Evolutionary conservation across 2,113 vertebrate genomes (phyloP), one percentile per base, ranked within the genome.

Genomic region (Mormoops blainvillei): DNA sequence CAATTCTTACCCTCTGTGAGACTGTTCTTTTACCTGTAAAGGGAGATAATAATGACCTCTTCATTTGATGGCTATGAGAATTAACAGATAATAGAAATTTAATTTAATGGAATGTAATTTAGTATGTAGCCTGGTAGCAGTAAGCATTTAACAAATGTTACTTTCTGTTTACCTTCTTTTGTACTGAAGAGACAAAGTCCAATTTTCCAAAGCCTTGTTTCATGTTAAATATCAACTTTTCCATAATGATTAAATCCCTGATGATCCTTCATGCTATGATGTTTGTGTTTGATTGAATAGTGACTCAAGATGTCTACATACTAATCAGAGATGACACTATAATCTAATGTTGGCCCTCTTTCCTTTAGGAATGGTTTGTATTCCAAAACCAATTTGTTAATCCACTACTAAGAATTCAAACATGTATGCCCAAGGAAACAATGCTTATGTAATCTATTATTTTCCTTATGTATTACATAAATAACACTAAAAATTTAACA

Each of bases 221-320:
- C 48, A 89, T 90, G 77, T 97, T 97, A 93, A 92, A 85, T 82
- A 96, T 94, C 87, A 96, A 92, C 90, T 96, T 97, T 71, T 54
- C 10, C 22, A 78, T 94, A 87, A 88, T 95, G 82, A 96, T 95
- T 95, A 97, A 97, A 96, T 82, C 54, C 9, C 20, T 68, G 41
- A 13, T 80, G 43, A 84, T 94, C 63, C 96, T 92, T 95, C 83
- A 77, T 77, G 26, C 41, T n/a, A 88, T 87, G 36, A 54, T 78
- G n/a, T 85, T 97, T 86, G 41, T 94, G 68, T 68, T 94, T 96
- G 89, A 88, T 41, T 93, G 45, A 91, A 77, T 63, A 91, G 43
- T 52, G 50, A 94, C 36, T 91, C 50, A 95, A 87, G n/a, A 86
- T 88, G 28, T 63, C 63, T 74, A 70, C 3, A 54, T 18, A 76